Evolutionary conservation across 2,888 invertebrate genomes (phyloP).

Genomic region (Habrosyne pyritoides): DNA sequence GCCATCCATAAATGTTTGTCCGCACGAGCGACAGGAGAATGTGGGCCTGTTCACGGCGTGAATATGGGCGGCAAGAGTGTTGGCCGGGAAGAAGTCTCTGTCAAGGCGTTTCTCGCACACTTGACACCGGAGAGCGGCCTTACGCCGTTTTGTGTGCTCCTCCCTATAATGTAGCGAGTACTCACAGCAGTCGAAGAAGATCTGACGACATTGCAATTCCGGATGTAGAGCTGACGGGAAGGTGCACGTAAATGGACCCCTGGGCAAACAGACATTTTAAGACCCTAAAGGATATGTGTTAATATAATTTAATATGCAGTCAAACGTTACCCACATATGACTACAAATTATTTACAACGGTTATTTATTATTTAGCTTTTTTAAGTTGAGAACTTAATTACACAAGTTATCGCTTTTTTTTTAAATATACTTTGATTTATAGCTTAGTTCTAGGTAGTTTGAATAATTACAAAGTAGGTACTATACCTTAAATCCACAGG

Average conservation of each 20-base stretch:
- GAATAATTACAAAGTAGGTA: too few relatives aligned
- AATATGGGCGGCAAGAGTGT: constrained; percentile 37
- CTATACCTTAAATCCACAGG: constrained; percentile 70
- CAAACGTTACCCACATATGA: too few relatives aligned
- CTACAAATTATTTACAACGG: too few relatives aligned
- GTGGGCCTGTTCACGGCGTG: constrained; percentile 40
- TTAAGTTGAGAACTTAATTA: too few relatives aligned
- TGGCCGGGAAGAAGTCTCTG: constrained; percentile 46
- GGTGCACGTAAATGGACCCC: constrained; percentile 76
- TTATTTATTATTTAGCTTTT: too few relatives aligned
- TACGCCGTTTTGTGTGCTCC: constrained; percentile 75
- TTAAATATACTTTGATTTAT: too few relatives aligned
- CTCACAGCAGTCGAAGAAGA: constrained; percentile 77
- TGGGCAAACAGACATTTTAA: constrained; percentile 30
- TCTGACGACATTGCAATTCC: constrained; percentile 68
- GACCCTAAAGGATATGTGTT: constrained; percentile 26
- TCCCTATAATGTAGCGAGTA: constrained; percentile 76
- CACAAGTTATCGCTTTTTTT: too few relatives aligned
- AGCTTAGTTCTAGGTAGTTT: too few relatives aligned
- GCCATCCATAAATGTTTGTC: constrained; percentile 59
- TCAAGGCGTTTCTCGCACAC: constrained; percentile 77
- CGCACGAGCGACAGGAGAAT: constrained; percentile 65
- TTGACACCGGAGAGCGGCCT: constrained; percentile 75
- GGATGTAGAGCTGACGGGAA: constrained; percentile 65
- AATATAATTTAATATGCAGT: too few relatives aligned